Conservation (phyloP, 2,888 invertebrate species). For the Luperina nickerlii region DNA sequence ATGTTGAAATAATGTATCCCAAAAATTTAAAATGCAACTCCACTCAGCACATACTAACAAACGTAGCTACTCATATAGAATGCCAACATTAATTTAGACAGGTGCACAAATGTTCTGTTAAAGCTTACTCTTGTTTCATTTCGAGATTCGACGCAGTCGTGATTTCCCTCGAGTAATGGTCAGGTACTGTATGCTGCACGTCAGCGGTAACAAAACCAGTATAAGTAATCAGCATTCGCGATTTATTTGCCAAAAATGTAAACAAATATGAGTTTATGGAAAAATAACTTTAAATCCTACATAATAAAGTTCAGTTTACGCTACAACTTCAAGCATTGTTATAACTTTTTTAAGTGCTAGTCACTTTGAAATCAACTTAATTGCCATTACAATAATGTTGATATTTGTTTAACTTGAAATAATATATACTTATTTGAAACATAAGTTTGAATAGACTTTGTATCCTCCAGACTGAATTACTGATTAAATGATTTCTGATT, state of each 20-base stretch:
- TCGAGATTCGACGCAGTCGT: slow-evolving; percentile 37
- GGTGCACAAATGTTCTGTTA: slow-evolving; percentile 36
- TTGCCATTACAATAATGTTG: too few relatives aligned
- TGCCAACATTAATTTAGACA: slow-evolving; percentile 44
- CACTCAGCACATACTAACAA: slow-evolving; percentile 12
- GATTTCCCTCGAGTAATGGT: slow-evolving; percentile 60
- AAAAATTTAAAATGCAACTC: neutral
- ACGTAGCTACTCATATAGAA: slow-evolving; percentile 30
- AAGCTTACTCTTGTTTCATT: slow-evolving; percentile 48
- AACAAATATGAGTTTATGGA: too few relatives aligned
- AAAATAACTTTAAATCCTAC: too few relatives aligned
- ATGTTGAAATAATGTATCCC: neutral
- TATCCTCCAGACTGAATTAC: too few relatives aligned
- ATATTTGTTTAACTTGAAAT: too few relatives aligned
- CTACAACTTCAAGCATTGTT: too few relatives aligned
- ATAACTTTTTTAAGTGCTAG: too few relatives aligned
- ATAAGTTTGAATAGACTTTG: too few relatives aligned
- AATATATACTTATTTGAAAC: too few relatives aligned
- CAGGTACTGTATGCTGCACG: neutral
- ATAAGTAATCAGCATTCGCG: neutral
- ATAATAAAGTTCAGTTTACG: too few relatives aligned
- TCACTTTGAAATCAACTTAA: too few relatives aligned
- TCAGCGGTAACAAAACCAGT: neutral
- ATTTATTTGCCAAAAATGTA: too few relatives aligned
- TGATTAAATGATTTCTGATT: neutral